These are phyloP conservation scores for Teinopalpus imperialis DNA, from an alignment of 2,888 invertebrate species.

Conservation along the genomic window DNA sequence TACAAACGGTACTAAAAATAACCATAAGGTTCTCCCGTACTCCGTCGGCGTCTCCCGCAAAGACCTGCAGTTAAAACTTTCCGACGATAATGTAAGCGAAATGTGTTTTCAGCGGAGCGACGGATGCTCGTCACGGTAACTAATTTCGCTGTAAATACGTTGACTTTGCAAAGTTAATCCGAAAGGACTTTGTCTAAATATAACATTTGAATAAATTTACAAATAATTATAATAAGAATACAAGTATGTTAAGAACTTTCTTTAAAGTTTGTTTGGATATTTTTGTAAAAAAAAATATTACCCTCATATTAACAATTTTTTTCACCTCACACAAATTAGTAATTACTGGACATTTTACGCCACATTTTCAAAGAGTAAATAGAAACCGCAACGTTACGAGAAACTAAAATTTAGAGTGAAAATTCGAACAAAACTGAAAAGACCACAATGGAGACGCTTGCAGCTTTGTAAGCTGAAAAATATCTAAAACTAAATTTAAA, in stretches of 20 bases:
- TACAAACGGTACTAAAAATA: not conserved
- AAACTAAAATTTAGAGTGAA: not conserved
- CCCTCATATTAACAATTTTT: no score
- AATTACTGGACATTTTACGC: no score
- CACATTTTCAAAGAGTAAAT: no score
- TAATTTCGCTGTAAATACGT: slow-evolving; percentile 5
- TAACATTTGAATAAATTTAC: no score
- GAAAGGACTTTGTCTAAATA: not conserved
- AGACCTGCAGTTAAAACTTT: slow-evolving; percentile 9
- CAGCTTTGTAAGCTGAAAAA: not conserved
- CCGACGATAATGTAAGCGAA: slow-evolving; percentile 9
- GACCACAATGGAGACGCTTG: not conserved
- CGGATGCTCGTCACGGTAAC: slow-evolving; percentile 7
- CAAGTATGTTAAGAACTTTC: no score
- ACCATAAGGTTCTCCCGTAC: not conserved
- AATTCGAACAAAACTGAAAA: not conserved
- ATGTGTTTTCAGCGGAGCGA: slow-evolving; percentile 5
- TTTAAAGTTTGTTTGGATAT: no score
- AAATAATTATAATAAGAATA: no score
- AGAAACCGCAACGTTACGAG: no score
- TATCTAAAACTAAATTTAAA: not conserved
- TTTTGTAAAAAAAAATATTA: no score
- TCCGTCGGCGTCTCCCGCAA: not conserved
- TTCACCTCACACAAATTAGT: no score
- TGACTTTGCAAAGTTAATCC: slow-evolving; percentile 1